Evolutionary conservation across 2,113 vertebrate genomes (phyloP).

Genomic region (Hippocampus barbouri): DNA sequence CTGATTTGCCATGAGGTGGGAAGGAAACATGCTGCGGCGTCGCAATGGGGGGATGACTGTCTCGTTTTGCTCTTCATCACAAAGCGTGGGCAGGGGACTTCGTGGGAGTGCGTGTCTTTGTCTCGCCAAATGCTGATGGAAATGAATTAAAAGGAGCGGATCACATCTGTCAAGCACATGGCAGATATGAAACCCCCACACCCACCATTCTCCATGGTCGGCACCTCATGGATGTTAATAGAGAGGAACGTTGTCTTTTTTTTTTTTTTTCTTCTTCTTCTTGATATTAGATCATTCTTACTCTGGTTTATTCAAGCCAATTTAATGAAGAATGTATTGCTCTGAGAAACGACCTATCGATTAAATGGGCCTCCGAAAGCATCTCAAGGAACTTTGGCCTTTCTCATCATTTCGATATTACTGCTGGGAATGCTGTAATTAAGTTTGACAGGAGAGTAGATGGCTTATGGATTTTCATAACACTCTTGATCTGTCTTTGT

Average conservation of each 20-base stretch:
- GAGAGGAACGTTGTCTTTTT: slow-evolving; percentile 37
- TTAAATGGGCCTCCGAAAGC: slow-evolving; percentile 41
- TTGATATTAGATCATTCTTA: slow-evolving; percentile 20
- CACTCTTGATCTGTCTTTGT: neutral
- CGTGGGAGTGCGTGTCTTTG: slow-evolving; percentile 14
- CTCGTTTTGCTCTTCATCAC: slow-evolving; percentile 49
- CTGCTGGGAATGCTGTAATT: slow-evolving; percentile 43
- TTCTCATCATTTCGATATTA: slow-evolving; percentile 50
- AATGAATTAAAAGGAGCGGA: slow-evolving; percentile 58
- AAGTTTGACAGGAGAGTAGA: slow-evolving; percentile 17
- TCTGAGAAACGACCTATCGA: slow-evolving; percentile 58
- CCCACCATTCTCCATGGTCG: slow-evolving; percentile 35
- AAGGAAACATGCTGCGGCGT: slow-evolving; percentile 55
- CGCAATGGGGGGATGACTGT: slow-evolving; percentile 46
- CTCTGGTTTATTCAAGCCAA: slow-evolving; percentile 39
- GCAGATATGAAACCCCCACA: slow-evolving; percentile 27
- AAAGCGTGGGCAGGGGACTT: slow-evolving; percentile 35
- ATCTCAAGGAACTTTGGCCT: slow-evolving; percentile 46
- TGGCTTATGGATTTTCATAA: slow-evolving; percentile 10
- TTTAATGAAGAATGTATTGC: slow-evolving; percentile 66
- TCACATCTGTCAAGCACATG: slow-evolving; percentile 49
- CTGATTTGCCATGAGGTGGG: slow-evolving; percentile 54
- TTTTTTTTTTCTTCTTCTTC: neutral
- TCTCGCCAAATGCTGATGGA: slow-evolving; percentile 42
- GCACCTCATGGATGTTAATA: slow-evolving; percentile 27